Evolutionary conservation across 1,140 invertebrate species (phyloP).

Genomic region (Adoxophyes honmai): DNA sequence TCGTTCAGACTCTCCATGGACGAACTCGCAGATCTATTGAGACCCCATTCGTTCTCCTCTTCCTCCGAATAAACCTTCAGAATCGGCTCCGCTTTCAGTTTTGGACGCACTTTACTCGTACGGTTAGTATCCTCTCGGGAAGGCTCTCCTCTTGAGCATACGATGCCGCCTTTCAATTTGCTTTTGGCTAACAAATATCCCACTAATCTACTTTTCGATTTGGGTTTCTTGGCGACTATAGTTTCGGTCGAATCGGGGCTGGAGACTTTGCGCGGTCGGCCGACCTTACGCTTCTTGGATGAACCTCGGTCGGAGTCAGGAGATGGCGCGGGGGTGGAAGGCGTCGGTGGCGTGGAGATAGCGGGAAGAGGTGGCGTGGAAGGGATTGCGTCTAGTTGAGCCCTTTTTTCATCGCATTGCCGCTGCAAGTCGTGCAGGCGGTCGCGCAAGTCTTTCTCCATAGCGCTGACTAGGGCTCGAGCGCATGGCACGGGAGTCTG

Average conservation of each 20-base stretch:
- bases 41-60: conserved; percentile 71
- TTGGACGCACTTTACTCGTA: conserved; percentile 81
- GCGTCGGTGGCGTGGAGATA: conserved; percentile 45
- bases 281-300: conserved; percentile 90
- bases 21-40: conserved; percentile 69
- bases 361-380: conserved; percentile 43
- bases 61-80: conserved; percentile 78
- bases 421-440: conserved; percentile 87
- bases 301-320: conserved; percentile 74
- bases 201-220: conserved; percentile 80
- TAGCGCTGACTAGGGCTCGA: conserved; percentile 81
- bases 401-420: conserved; percentile 89
- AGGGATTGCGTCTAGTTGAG: conserved; percentile 85
- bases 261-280: conserved; percentile 86
- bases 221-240: conserved; percentile 88
- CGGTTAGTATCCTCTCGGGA: conserved; percentile 67
- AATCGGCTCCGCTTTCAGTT: conserved; percentile 83
- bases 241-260: conserved; percentile 84
- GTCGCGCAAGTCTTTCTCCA: conserved; percentile 88
- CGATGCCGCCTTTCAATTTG: conserved; percentile 78
- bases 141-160: conserved; percentile 74
- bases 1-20: conserved; percentile 76
- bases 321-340: conserved; percentile 59
- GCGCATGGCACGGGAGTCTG: conserved; percentile 61
- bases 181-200: conserved; percentile 82